These are phyloP conservation scores for Anoplius nigerrimus DNA, from an alignment of 2,888 invertebrate species.

Conservation along the genomic window DNA sequence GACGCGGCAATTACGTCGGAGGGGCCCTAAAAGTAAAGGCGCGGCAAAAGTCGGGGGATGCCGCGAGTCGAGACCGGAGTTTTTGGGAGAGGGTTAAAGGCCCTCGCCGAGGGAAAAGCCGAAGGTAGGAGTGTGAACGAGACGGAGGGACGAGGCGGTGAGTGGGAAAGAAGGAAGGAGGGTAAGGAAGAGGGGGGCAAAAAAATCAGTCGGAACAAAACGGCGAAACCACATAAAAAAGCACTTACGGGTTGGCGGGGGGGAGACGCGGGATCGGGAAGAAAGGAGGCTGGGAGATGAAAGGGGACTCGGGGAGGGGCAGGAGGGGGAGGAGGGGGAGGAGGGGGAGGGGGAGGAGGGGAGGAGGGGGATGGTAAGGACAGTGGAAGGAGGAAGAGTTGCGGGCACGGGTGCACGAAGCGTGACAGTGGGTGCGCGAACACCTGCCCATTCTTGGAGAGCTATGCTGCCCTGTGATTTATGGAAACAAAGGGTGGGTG, in stretches of 20 bases:
- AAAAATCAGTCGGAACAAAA: constrained; percentile 63
- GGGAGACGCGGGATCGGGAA: constrained; percentile 42
- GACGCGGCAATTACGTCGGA: constrained; percentile 65
- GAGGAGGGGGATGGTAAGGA: constrained; percentile 42
- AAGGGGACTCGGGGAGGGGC: constrained; percentile 18
- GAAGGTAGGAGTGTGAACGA: constrained; percentile 3
- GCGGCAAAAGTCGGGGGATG: constrained; percentile 36
- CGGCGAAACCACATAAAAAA: constrained; percentile 70
- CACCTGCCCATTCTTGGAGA: constrained; percentile 73
- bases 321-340: constrained; percentile 30
- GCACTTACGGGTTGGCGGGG: no score
- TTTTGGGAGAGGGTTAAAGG: constrained; percentile 26
- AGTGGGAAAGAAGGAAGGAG: no score
- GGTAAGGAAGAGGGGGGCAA: constrained; percentile 8
- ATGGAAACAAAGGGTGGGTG: constrained; percentile 64
- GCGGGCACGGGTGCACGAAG: constrained; percentile 70
- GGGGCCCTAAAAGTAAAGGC: constrained; percentile 57
- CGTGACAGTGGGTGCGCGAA: constrained; percentile 73
- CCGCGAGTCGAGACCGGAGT: constrained; percentile 21
- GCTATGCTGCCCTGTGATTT: constrained; percentile 60
- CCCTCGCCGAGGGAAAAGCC: no score
- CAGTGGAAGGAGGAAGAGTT: constrained; percentile 55
- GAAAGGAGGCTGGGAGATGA: constrained; percentile 28
- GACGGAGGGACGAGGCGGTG: constrained; percentile 23
- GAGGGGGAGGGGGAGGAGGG: constrained; percentile 38